Percentiles rank a stretch among this genome's conserved stretches.
phyloP scores from a whole-genome alignment of 2,113 vertebrate species.

The Panthera uncia region DNA sequence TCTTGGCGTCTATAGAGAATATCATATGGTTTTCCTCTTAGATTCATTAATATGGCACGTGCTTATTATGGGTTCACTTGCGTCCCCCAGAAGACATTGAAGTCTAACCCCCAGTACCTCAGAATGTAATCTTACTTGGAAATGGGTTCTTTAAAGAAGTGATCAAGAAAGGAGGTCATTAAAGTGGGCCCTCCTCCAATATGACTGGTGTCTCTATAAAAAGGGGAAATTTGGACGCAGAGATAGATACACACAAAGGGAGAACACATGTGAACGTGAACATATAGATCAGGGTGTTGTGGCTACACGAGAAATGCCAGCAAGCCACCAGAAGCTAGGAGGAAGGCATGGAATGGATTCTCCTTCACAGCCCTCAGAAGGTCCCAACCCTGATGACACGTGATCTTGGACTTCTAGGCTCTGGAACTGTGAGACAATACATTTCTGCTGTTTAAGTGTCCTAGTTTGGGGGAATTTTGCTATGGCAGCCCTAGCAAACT shows the following conservation, averaged over 20 bases:
- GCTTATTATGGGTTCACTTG: not conserved
- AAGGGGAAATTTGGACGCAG: not conserved
- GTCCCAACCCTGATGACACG: not conserved
- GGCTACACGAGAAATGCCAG: not conserved
- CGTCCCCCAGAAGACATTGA: not conserved
- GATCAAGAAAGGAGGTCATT: not conserved
- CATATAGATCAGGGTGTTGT: not conserved
- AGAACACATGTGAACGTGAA: not conserved
- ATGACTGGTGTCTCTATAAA: not conserved
- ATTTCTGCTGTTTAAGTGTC: not conserved
- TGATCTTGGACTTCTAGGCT: not conserved
- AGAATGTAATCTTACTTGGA: not conserved
- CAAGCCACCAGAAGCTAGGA: not conserved
- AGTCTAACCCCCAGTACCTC: not conserved
- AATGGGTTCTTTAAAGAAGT: not conserved
- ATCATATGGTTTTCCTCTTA: not conserved
- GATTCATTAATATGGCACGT: not conserved
- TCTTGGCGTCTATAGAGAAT: not conserved
- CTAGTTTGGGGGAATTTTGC: not conserved
- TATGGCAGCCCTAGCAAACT: not conserved
- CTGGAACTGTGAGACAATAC: not conserved
- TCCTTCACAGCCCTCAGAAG: not conserved
- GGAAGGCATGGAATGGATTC: not conserved
- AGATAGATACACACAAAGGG: not conserved
- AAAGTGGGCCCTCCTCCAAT: not conserved